Base-by-base conservation (phyloP, 2,113 vertebrate species). In the Elaphurus davidianus region DNA sequence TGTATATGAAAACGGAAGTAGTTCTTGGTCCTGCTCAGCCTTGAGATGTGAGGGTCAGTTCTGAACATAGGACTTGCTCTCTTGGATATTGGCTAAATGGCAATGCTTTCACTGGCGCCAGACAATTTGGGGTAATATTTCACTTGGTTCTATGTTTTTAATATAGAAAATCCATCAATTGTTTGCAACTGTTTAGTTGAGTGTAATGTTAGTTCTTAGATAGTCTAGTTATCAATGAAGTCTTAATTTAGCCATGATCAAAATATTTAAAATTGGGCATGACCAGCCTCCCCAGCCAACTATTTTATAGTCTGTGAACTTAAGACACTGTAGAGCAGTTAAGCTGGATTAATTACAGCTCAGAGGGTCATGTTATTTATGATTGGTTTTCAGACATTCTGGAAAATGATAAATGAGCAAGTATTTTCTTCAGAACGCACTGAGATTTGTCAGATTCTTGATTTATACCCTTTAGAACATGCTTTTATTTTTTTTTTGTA, bases 321-420 rank as follows among this genome's bases (percentile, higher is more conserved):
- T 88, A 45, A 36, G 55, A 55, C n/a, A 43, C 19, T 0, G 1
- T 33, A 23, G 74, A 60, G 43, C 40, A 85, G 50, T 67, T 93
- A 54, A 43, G 15, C 60, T 87, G 83, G 60, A 87, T 87, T 98
- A 86, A 93, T 91, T 50, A 54, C 1, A 59, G 21, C 19, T 78
- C 13, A 79, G 76, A 59, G 43, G 64, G 5, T 67, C 47, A 10
- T 40, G 55, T 86, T 91, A 96, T 79, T 94, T 86, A 81, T 96
- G 91, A 93, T 33, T 67, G 43, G 82, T 95, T 93, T 94, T 71
- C 52, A 87, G 50, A 93, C 62, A 76, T 93, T 86, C 45, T 96
- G 19, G 93, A 85, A 54, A 94, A 90, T 96, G 95, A 96, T 84
- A 97, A 81, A 93, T 89, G 92, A 93, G 89, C 21, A 76, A 27